Conservation (phyloP, 2,888 invertebrate species). For the Megalurothrips usitatus region DNA sequence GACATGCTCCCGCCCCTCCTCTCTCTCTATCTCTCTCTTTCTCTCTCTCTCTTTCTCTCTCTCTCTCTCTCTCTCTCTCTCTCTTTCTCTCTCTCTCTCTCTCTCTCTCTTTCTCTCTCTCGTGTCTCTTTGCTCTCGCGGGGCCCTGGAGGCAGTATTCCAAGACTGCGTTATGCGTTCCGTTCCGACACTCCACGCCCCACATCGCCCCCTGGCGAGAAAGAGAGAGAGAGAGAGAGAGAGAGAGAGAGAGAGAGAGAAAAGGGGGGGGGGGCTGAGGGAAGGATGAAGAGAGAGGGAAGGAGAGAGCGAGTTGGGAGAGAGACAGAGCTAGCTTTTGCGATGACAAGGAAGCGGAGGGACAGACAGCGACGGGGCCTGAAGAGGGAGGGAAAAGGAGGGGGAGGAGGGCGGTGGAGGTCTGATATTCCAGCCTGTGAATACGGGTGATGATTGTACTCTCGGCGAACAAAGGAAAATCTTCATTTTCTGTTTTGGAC, state of each 20-base stretch:
- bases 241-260: not conserved
- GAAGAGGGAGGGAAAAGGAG: not conserved
- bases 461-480: slow-evolving; percentile 14
- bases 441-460: slow-evolving; percentile 26
- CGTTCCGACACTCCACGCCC: too few relatives aligned
- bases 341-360: not conserved
- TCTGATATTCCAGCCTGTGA: slow-evolving; percentile 24
- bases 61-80: too few relatives aligned
- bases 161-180: too few relatives aligned
- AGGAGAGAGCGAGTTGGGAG: not conserved
- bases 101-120: too few relatives aligned
- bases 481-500: slow-evolving; percentile 26
- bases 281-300: not conserved
- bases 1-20: too few relatives aligned
- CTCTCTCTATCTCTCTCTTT: too few relatives aligned
- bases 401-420: not conserved
- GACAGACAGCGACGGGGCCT: not conserved
- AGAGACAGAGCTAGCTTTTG: not conserved
- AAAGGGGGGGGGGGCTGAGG: too few relatives aligned
- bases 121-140: too few relatives aligned
- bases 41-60: too few relatives aligned
- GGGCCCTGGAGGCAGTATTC: too few relatives aligned
- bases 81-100: too few relatives aligned
- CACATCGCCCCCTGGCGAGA: not conserved
- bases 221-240: not conserved